Evolutionary conservation across 2,888 invertebrate species (phyloP).

Genomic region (Drosophila setosimentum): DNA sequence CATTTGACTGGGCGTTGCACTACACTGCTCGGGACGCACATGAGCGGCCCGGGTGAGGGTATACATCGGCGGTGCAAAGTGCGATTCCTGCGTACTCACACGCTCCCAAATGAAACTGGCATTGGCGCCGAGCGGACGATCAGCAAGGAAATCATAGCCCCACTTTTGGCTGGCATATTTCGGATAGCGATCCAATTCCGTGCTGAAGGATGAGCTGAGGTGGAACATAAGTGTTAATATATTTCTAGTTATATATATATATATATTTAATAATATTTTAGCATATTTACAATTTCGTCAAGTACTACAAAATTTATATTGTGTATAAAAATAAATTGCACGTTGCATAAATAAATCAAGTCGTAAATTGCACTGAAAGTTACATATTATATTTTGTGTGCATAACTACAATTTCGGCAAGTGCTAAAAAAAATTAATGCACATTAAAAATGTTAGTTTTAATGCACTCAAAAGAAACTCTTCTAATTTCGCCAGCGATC

Average conservation of each 20-base stretch:
- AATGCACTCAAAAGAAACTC: background rate
- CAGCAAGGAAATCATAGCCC: conserved; percentile 85
- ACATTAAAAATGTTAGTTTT: too few species aligned
- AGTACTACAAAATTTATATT: background rate
- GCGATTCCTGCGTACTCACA: conserved; percentile 81
- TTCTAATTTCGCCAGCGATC: background rate
- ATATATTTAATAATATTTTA: background rate
- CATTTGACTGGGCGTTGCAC: conserved; percentile 53
- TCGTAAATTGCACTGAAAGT: background rate
- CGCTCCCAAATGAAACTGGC: conserved; percentile 84
- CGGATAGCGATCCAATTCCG: conserved; percentile 83
- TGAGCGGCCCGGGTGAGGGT: conserved; percentile 85
- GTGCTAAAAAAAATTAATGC: background rate
- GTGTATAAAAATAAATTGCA: background rate
- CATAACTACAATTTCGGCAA: background rate
- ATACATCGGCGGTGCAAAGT: conserved; percentile 84
- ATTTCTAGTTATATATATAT: background rate
- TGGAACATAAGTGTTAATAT: background rate
- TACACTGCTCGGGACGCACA: conserved; percentile 69
- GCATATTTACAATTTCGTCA: background rate
- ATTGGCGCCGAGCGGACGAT: conserved; percentile 77
- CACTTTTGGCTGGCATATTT: conserved; percentile 88
- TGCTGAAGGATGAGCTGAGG: conserved; percentile 77
- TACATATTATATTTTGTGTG: background rate
- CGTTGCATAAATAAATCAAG: background rate